Evolutionary conservation across 2,113 vertebrate species (phyloP).

Genomic region (Erinaceus europaeus): DNA sequence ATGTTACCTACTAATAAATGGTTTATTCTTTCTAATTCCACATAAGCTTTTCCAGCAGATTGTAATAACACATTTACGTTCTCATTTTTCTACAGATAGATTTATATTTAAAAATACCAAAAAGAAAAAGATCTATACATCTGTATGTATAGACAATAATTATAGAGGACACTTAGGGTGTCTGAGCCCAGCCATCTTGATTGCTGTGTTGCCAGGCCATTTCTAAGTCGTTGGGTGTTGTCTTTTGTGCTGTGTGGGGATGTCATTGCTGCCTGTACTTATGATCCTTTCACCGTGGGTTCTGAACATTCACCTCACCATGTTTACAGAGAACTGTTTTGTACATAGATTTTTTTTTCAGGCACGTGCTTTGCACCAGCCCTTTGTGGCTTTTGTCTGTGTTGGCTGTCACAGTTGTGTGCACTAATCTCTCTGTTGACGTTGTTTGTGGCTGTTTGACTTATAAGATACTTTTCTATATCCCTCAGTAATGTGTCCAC

Average conservation of each 20-base stretch:
- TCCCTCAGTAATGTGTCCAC: slow-evolving; percentile 77
- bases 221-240: slow-evolving; percentile 89
- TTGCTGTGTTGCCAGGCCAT: slow-evolving; percentile 88
- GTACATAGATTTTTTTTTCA: slow-evolving; percentile 97
- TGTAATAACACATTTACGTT: slow-evolving; percentile 90
- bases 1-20: slow-evolving; percentile 91
- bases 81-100: slow-evolving; percentile 89
- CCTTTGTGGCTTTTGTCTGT: slow-evolving; percentile 91
- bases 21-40: slow-evolving; percentile 86
- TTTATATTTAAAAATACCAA: slow-evolving; percentile 95
- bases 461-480: slow-evolving; percentile 92
- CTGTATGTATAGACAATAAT: slow-evolving; percentile 29
- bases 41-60: slow-evolving; percentile 84
- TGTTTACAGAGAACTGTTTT: slow-evolving; percentile 98
- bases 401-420: slow-evolving; percentile 89
- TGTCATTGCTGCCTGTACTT: slow-evolving; percentile 96
- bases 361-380: slow-evolving; percentile 95
- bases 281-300: slow-evolving; percentile 90
- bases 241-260: slow-evolving; percentile 92
- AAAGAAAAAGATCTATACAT: slow-evolving; percentile 73
- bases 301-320: slow-evolving; percentile 93
- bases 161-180: slow-evolving; percentile 76
- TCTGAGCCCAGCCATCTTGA: slow-evolving; percentile 82
- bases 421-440: slow-evolving; percentile 88
- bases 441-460: slow-evolving; percentile 89